Percentiles rank a stretch among this genome's conserved stretches.
These are phyloP conservation scores for Vulpes vulpes DNA, from an alignment of 2,113 vertebrate genomes.

Conservation along the genomic window DNA sequence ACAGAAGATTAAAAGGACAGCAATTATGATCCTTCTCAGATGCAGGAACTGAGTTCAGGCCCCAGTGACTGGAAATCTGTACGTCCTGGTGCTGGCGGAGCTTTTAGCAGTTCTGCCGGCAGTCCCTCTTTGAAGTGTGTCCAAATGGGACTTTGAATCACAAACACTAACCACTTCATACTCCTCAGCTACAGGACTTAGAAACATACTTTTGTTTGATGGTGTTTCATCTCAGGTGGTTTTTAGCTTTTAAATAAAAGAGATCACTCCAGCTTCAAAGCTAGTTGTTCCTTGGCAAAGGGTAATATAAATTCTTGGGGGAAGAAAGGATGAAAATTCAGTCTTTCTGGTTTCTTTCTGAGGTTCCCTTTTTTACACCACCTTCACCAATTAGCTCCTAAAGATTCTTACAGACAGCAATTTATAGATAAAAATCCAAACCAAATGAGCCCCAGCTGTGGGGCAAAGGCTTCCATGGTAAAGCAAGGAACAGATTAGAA, in stretches of 20 bases:
- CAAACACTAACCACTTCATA: not conserved
- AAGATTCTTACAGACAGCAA: constrained; percentile 71
- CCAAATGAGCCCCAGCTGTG: constrained; percentile 68
- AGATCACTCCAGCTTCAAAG: constrained; percentile 54
- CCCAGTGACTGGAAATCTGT: not conserved
- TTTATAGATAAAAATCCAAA: constrained; percentile 73
- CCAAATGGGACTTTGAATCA: constrained; percentile 41
- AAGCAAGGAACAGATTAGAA: constrained; percentile 48
- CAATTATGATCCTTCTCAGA: constrained; percentile 41
- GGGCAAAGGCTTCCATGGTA: constrained; percentile 25
- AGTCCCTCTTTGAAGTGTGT: constrained; percentile 70
- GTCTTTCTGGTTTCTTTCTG: not conserved
- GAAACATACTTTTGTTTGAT: constrained; percentile 27
- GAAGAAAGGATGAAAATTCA: constrained; percentile 16
- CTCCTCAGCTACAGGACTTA: not conserved
- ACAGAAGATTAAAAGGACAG: constrained; percentile 60
- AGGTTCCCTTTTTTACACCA: constrained; percentile 57
- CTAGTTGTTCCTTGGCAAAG: constrained; percentile 22
- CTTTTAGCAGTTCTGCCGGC: constrained; percentile 33
- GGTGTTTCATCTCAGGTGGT: constrained; percentile 40
- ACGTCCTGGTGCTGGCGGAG: not conserved
- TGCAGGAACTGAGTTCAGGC: constrained; percentile 24
- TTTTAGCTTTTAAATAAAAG: constrained; percentile 65
- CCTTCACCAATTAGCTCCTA: constrained; percentile 71
- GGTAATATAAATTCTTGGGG: constrained; percentile 34